phyloP scores from a whole-genome alignment of 1,140 invertebrate genomes.

The Bombus terrestris region DNA sequence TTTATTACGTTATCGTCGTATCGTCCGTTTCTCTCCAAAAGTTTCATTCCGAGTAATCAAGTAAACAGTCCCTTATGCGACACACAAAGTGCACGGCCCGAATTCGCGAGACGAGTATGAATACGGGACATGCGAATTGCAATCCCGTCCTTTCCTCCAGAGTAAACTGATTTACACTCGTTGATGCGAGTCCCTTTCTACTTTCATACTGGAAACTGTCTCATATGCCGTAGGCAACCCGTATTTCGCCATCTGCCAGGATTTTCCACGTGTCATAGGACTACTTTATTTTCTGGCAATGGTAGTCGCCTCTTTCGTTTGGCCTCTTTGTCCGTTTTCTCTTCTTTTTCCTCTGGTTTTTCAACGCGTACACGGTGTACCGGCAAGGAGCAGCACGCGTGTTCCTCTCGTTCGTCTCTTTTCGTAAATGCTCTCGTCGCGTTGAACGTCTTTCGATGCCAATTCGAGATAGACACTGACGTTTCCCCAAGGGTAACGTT shows the following conservation, averaged over 20 bases:
- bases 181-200: constrained; percentile 16
- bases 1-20: constrained; percentile 28
- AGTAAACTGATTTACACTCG: constrained; percentile 55
- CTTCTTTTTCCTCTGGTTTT: background rate
- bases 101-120: background rate
- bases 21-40: background rate
- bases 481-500: constrained; percentile 43
- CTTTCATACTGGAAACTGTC: constrained; percentile 23
- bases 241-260: constrained; percentile 39
- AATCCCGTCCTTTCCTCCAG: constrained; percentile 12
- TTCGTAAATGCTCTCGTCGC: constrained; percentile 9
- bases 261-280: constrained; percentile 67
- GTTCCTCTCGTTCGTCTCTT: constrained; percentile 3
- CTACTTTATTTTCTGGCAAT: constrained; percentile 69
- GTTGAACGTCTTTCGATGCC: constrained; percentile 46
- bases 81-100: background rate
- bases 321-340: constrained; percentile 12
- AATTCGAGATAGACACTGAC: constrained; percentile 48
- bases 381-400: background rate
- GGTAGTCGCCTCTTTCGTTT: constrained; percentile 42
- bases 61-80: background rate
- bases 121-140: constrained; percentile 24
- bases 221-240: constrained; percentile 40
- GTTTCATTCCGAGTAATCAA: background rate
- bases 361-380: background rate